These are phyloP conservation scores for Schizothorax lantsangensis DNA, from an alignment of 2,797 vertebrate genomes.

Conservation along the genomic window DNA sequence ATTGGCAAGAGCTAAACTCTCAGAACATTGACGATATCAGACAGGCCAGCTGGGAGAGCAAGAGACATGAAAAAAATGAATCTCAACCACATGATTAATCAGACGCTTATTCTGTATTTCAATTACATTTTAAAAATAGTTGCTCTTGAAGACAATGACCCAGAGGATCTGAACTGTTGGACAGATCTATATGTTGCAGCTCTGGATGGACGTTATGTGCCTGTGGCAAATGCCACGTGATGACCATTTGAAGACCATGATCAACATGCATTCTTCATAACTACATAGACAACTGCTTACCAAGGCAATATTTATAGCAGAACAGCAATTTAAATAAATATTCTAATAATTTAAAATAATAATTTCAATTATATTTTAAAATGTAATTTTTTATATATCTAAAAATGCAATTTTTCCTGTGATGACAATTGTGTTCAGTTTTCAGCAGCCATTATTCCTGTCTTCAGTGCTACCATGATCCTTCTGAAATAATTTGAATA, in stretches of 20 bases:
- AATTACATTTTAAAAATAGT: constrained; percentile 9
- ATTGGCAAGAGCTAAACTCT: constrained; percentile 8
- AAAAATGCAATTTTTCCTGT: neutral
- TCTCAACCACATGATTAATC: constrained; percentile 19
- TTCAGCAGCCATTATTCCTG: neutral
- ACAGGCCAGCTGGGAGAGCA: constrained; percentile 20
- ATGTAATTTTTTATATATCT: neutral
- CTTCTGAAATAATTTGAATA: neutral
- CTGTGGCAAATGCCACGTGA: neutral
- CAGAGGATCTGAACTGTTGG: neutral
- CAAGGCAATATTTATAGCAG: no score
- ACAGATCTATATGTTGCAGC: neutral
- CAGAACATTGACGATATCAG: constrained; percentile 1
- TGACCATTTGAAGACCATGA: neutral
- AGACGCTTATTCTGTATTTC: neutral
- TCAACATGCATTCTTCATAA: neutral
- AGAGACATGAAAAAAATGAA: neutral
- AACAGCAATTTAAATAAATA: no score
- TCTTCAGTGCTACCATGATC: neutral
- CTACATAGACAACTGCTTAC: neutral
- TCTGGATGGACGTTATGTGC: neutral
- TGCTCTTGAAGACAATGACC: constrained; percentile 3
- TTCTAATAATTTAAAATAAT: no score
- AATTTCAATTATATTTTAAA: no score
- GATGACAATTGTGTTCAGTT: neutral